phyloP scores from a whole-genome alignment of 2,113 vertebrate genomes.

The zebrafish (Danio rerio) region DNA sequence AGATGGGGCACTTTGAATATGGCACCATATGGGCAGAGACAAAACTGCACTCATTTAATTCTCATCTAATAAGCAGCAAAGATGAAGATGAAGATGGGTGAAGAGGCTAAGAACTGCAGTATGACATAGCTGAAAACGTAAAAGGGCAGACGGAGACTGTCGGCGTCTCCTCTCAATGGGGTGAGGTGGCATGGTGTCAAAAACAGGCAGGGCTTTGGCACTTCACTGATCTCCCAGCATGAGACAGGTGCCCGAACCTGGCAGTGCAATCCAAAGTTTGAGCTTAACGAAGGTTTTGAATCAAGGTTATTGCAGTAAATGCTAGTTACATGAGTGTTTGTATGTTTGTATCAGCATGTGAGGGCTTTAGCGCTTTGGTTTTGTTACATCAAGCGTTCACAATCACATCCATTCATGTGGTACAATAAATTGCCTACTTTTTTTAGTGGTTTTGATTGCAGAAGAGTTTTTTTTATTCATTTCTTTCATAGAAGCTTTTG shows the following conservation, averaged over 20 bases:
- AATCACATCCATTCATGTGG: not conserved
- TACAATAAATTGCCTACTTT: no score
- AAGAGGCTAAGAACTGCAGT: not conserved
- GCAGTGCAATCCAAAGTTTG: not conserved
- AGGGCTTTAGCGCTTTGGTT: not conserved
- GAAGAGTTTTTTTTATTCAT: no score
- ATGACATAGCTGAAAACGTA: not conserved
- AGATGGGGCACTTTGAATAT: constrained; percentile 1
- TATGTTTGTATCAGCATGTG: not conserved
- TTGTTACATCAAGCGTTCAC: not conserved
- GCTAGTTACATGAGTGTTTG: not conserved
- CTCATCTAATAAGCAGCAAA: constrained; percentile 5
- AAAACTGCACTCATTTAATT: not conserved
- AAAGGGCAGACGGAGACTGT: not conserved
- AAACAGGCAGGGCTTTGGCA: constrained; percentile 15
- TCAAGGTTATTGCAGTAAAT: not conserved
- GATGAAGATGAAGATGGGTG: not conserved
- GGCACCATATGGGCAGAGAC: not conserved
- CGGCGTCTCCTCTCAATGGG: not conserved
- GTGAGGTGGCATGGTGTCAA: not conserved
- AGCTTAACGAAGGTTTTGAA: constrained; percentile 1
- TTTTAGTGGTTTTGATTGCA: no score
- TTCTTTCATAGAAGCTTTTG: no score
- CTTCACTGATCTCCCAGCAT: constrained; percentile 20
- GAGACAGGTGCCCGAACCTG: not conserved